A percentile compares a stretch with the other conserved stretches of the same genome.
phyloP scores from a whole-genome alignment of 2,888 invertebrate species.

The Drosophila pseudotalamancana region DNA sequence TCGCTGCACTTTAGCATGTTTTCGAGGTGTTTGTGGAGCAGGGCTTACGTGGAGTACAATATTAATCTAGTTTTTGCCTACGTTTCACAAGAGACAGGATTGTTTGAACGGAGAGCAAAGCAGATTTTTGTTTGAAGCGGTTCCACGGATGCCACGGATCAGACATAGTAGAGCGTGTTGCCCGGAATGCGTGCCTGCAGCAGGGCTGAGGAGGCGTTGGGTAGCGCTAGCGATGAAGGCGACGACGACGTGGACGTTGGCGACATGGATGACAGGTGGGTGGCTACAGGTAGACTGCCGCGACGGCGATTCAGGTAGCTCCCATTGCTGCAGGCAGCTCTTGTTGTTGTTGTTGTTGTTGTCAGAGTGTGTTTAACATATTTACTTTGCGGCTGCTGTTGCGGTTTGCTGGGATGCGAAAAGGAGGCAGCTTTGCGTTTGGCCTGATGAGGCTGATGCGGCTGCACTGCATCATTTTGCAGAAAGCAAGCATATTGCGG shows the following conservation, averaged over 20 bases:
- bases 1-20: neutral
- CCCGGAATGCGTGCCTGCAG: conserved; percentile 82
- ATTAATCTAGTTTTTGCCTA: conserved; percentile 22
- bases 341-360: conserved; percentile 31
- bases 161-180: conserved; percentile 83
- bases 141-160: conserved; percentile 37
- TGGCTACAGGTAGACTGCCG: conserved; percentile 57
- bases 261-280: conserved; percentile 14
- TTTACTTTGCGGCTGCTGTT: conserved; percentile 54
- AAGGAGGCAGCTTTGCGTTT: conserved; percentile 69
- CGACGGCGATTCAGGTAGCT: conserved; percentile 49
- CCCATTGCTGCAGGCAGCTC: conserved; percentile 20
- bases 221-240: conserved; percentile 62
- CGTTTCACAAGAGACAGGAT: conserved; percentile 28
- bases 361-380: conserved; percentile 34
- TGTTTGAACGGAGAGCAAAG: conserved; percentile 8
- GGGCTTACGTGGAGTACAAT: conserved; percentile 14
- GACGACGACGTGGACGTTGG: conserved; percentile 13
- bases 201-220: conserved; percentile 70
- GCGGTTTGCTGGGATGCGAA: conserved; percentile 19
- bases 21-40: neutral
- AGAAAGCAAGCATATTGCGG: conserved; percentile 83
- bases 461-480: conserved; percentile 56
- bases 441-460: conserved; percentile 12
- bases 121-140: conserved; percentile 9